Evolutionary conservation across 1,140 invertebrate species (phyloP), one percentile per base, ranked within the genome.

Genomic region (Drosophila lacertosa): DNA sequence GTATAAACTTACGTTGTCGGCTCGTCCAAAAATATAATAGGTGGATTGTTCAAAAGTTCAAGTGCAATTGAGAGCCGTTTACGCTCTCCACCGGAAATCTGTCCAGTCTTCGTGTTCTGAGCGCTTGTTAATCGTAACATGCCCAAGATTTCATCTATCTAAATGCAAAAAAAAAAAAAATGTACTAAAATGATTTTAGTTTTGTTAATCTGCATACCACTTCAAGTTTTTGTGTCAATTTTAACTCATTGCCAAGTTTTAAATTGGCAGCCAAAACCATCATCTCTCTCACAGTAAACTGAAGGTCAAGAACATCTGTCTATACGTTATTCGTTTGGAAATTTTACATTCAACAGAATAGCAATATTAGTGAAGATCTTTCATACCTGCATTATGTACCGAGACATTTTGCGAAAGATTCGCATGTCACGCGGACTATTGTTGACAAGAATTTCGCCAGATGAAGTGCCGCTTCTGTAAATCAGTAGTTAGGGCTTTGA

Each of bases 31-130:
- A 97, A 96, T 63, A 97, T 93, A 2, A 99, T 94, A 1, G 97
- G 97, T n/a, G 98, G 98, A 92, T 99, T 99, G 91, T 98, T 98
- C 11, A 99, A 93, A 9, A 99, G 93, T 92, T 99, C 98, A 18
- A 98, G 90, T 5, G 97, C 98, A 32, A 99, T 98, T 0, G 96
- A 97, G 4, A 99, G 92, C 26, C 98, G 93, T 91, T 99, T 99
- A 51, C 94, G 94, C 92, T 99, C 97, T 0, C 98, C 98, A 0
- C 98, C 98, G 0, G 97, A 99, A 2, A 99, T 92, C 45, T 92
- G 93, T 44, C 94, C 93, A 0, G 95, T 95, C 20, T 93, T 89
- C 0, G 97, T 98, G 64, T 97, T 92, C 57, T 91, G 92, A 0
- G 94, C 92, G 50, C 92, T 93, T 16, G 81, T 92, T 50, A 97